phyloP scores from a whole-genome alignment of 2,888 invertebrate genomes.

The Drosophila colorata region DNA sequence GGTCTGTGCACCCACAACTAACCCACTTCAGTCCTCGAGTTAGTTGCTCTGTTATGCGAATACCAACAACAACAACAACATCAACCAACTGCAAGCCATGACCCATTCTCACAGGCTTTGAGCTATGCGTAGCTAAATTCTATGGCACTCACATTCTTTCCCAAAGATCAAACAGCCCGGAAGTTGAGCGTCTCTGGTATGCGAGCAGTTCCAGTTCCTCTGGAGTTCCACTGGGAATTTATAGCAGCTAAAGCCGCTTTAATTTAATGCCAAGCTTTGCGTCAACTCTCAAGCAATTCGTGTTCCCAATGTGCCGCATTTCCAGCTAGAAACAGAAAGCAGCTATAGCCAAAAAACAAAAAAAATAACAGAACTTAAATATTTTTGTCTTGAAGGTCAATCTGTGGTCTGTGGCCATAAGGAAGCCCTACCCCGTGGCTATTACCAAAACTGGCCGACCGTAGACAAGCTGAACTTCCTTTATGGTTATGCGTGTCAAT shows the following conservation, averaged over 20 bases:
- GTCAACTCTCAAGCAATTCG: slow-evolving; percentile 37
- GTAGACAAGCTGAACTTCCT: slow-evolving; percentile 50
- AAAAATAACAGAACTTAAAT: background rate
- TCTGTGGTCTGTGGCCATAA: slow-evolving; percentile 27
- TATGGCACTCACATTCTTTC: slow-evolving; percentile 69
- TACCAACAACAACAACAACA: slow-evolving; percentile 23
- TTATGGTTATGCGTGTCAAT: slow-evolving; percentile 67
- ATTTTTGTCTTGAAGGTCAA: slow-evolving; percentile 69
- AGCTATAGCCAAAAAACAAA: slow-evolving; percentile 18
- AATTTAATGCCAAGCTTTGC: slow-evolving; percentile 60
- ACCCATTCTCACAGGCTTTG: slow-evolving; percentile 69
- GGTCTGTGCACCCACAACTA: slow-evolving; percentile 51
- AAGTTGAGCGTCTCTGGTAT: slow-evolving; percentile 66
- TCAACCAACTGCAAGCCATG: slow-evolving; percentile 50
- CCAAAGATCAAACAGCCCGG: slow-evolving; percentile 63
- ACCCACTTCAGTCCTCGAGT: slow-evolving; percentile 59
- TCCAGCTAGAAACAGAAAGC: slow-evolving; percentile 68
- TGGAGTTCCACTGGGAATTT: slow-evolving; percentile 46
- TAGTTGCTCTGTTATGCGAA: slow-evolving; percentile 45
- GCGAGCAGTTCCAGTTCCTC: slow-evolving; percentile 49
- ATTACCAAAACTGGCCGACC: slow-evolving; percentile 26
- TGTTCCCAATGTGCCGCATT: slow-evolving; percentile 9
- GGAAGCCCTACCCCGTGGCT: slow-evolving; percentile 46
- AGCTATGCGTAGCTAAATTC: slow-evolving; percentile 68
- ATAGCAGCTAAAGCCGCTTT: slow-evolving; percentile 43